Conservation (phyloP, 2,113 vertebrate species). For the human region DNA sequence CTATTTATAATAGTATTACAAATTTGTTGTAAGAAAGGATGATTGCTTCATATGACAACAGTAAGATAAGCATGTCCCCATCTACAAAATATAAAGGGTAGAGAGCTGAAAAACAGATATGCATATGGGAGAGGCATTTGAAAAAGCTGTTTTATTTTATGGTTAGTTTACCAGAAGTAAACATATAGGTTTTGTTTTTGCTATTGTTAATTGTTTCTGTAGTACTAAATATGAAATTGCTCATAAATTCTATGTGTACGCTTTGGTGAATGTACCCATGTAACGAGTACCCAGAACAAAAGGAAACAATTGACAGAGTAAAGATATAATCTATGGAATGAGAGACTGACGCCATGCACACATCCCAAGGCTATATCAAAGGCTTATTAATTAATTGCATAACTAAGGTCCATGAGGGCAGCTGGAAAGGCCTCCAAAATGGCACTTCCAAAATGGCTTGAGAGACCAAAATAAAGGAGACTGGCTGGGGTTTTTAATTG, state of each 20-base stretch:
- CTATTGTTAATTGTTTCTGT: not conserved
- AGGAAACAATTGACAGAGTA: not conserved
- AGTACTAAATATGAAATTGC: not conserved
- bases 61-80: not conserved
- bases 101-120: not conserved
- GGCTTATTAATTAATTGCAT: not conserved
- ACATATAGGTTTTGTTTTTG: not conserved
- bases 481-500: not conserved
- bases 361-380: not conserved
- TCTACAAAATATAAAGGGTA: not conserved
- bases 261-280: not conserved
- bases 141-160: not conserved
- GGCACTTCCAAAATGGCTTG: not conserved
- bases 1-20: not conserved
- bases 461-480: not conserved
- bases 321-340: not conserved
- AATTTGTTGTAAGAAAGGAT: not conserved
- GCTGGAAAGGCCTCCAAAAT: not conserved
- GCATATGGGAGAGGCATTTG: not conserved
- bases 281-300: not conserved
- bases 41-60: not conserved
- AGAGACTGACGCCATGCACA: not conserved
- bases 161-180: not conserved
- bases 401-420: not conserved
- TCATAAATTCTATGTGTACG: not conserved